Evolutionary conservation across 2,797 vertebrate genomes (phyloP).

Genomic region (Tapera naevia): DNA sequence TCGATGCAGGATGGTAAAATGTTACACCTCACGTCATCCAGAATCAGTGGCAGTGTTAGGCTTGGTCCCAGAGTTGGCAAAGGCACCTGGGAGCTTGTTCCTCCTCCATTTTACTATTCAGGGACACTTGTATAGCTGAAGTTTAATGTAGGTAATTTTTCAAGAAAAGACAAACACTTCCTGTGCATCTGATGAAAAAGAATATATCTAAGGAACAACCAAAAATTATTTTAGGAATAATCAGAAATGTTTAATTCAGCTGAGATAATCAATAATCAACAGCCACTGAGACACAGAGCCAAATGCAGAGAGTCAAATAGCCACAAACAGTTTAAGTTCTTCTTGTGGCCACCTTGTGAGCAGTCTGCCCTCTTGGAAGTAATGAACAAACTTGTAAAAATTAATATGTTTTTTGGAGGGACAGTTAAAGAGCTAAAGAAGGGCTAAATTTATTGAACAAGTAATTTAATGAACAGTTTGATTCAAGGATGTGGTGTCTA

Average conservation of each 20-base stretch:
- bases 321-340: not conserved
- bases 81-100: not conserved
- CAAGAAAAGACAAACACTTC: not conserved
- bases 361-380: not conserved
- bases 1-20: not conserved
- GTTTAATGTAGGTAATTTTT: not conserved
- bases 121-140: not conserved
- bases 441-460: not conserved
- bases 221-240: not conserved
- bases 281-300: not conserved
- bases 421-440: constrained; percentile 19
- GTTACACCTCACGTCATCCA: not conserved
- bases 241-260: not conserved
- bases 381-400: constrained; percentile 24
- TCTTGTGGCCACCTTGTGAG: not conserved
- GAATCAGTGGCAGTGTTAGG: not conserved
- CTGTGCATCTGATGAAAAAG: not conserved
- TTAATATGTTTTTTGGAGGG: not conserved
- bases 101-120: not conserved
- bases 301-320: not conserved
- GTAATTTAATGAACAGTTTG: not conserved
- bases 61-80: rapidly evolving
- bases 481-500: not conserved
- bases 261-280: not conserved
- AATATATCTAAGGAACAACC: not conserved